Conservation (phyloP, 2,113 vertebrate genomes). For the Myiagra hebetior region DNA sequence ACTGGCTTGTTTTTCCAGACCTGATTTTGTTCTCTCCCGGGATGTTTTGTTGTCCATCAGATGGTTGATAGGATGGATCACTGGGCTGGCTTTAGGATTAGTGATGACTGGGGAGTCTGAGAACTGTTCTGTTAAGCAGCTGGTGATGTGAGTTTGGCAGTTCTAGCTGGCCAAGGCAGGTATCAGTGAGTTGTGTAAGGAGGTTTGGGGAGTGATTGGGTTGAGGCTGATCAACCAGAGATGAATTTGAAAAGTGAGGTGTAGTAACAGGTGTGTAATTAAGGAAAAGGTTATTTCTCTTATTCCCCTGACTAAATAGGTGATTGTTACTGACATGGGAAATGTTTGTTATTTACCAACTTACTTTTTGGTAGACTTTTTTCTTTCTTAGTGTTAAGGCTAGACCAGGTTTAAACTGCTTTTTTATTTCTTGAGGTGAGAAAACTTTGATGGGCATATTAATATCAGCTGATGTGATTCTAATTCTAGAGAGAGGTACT, state of each 20-base stretch:
- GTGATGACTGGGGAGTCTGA: not conserved
- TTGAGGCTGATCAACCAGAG: not conserved
- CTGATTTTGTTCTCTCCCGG: not conserved
- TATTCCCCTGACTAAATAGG: not conserved
- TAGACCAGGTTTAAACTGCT: not conserved
- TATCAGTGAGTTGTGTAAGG: not conserved
- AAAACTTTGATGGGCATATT: rapidly evolving
- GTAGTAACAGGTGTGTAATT: not conserved
- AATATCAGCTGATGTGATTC: not conserved
- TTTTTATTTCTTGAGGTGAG: not conserved
- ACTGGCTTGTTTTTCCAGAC: not conserved
- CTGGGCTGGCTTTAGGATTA: not conserved
- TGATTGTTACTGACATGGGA: not conserved
- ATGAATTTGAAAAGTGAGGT: not conserved
- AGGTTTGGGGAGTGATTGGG: not conserved
- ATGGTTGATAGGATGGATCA: not conserved
- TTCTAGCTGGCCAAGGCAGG: not conserved
- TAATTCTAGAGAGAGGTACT: not conserved
- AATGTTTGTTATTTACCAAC: not conserved
- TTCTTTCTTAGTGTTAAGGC: not conserved
- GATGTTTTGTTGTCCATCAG: not conserved
- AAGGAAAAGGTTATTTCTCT: not conserved
- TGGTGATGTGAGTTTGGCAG: not conserved
- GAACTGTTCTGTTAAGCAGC: not conserved
- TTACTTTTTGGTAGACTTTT: not conserved